Base-by-base conservation (phyloP, 2,797 vertebrate species). In the Paguma larvata region DNA sequence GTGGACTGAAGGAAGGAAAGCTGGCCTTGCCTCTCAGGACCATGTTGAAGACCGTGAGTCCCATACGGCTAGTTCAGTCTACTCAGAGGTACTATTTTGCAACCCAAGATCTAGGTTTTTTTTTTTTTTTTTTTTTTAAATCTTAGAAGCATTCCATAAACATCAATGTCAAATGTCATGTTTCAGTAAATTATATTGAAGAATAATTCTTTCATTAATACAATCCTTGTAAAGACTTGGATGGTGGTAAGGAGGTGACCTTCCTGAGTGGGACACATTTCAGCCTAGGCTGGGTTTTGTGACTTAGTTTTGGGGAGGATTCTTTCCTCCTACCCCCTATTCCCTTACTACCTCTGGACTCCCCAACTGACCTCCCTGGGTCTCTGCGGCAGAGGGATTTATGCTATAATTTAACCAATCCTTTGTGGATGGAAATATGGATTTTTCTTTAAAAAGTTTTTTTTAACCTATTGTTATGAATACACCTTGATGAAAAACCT, bases 121-220 rank as follows among this genome's bases (percentile, higher is more conserved):
- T 65, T 48, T 30, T 65, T 84, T 38, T 27, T 77, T 21, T n/a
- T 11, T 6, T 23, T 23, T 72, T 70, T 41, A 25, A 41, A 72
- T 75, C 79, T 94, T 56, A 84, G 85, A 88, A 93, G 67, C 59
- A 78, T 95, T 77, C 27, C 11, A 48, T 3, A 41, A 73, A 72
- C 41, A 67, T 79, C 32, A 87, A 80, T 63, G 51, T 32, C 62
- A 53, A 38, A 44, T 53, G 41, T n/a, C 78, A 65, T 68, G 34
- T 56, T 59, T 65, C 25, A 62, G 44, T 82, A 82, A 94, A 80
- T 10, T 23, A 56, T 34, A 48, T 53, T 53, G 75, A 89, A 88
- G 59, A 88, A 70, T 3, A 12, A 8, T 51, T 75, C 56, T 63
- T 21, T 34, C 25, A 21, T 63, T 73, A 72, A 46, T 30, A n/a